Evolutionary conservation across 2,113 vertebrate species (phyloP).

Genomic region (Thryonomys swinderianus): DNA sequence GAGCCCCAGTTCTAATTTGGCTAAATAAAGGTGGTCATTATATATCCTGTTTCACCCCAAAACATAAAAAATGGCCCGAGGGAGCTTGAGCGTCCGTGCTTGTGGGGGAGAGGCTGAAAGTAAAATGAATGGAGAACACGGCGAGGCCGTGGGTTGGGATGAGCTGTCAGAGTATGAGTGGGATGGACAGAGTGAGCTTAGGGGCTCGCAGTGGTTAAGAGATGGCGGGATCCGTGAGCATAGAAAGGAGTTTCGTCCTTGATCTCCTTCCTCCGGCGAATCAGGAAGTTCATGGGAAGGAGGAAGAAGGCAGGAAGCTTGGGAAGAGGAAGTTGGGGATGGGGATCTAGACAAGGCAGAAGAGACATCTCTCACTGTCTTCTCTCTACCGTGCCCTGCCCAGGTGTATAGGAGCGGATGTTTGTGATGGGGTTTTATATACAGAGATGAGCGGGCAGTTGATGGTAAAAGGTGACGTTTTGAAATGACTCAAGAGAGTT

Average conservation of each 20-base stretch:
- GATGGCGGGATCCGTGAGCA: background rate
- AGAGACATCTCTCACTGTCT: background rate
- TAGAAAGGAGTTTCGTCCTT: background rate
- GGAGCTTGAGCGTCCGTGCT: background rate
- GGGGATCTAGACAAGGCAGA: background rate
- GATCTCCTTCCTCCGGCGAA: background rate
- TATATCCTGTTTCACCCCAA: background rate
- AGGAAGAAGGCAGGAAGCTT: background rate
- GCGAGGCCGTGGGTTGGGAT: background rate
- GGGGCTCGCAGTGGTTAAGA: background rate
- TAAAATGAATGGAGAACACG: background rate
- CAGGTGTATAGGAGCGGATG: background rate
- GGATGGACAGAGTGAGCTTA: background rate
- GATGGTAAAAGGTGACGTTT: slow-evolving; percentile 23
- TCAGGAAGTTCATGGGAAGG: background rate
- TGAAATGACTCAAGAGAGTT: background rate
- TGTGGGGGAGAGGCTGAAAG: background rate
- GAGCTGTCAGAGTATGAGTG: background rate
- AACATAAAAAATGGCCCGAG: background rate
- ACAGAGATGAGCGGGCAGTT: background rate
- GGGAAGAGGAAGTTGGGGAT: background rate
- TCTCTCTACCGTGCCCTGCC: background rate
- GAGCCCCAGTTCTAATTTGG: background rate
- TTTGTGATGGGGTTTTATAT: background rate
- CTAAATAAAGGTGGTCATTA: background rate